Base-by-base conservation (phyloP, 2,113 vertebrate species). In the Phoxinus phoxinus region DNA sequence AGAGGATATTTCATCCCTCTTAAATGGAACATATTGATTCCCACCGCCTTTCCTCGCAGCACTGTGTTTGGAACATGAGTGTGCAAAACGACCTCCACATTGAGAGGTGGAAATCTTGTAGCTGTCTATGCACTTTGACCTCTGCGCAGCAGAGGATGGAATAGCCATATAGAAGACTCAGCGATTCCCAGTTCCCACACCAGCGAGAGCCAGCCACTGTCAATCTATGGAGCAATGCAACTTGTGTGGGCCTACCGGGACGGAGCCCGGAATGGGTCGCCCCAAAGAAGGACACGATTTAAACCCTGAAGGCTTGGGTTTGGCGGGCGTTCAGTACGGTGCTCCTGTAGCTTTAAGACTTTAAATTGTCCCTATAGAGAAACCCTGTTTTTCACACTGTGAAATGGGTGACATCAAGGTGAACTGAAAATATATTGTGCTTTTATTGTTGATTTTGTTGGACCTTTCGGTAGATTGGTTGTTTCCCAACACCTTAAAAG, bases 121-220 rank as follows among this genome's bases (percentile, higher is more conserved):
- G 94, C 92, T 91, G 91, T 94, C 93, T 95, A 91, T 97, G 96
- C 96, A 96, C 94, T 90, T 94, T 95, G 94, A 93, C 93, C 92
- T 94, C 94, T 94, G 93, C n/a, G n/a, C 89, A 89, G 86, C 94
- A 91, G 94, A 94, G 92, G 85, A 89, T 91, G 90, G 90, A 94
- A 95, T 93, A 96, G 95, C 94, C 94, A 95, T 95, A 94, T 94
- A 65, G 81, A 89, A 93, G 91, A 92, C 94, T 89, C 88, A 92
- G 92, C 90, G 90, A 92, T 93, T 93, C 58, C 84, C 88, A 65
- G 78, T 91, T 90, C 86, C 90, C 89, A 92, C 93, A 94, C 94
- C 95, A 95, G 94, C 94, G 89, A 93, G 79, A 88, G 88, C 91
- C 87, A 90, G 87, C 15, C 81, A 74, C 74, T 89, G 84, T 90